A percentile compares a stretch with the other conserved stretches of the same genome.
Conservation (phyloP, 2,113 vertebrate species). For the Mustelus asterias region DNA sequence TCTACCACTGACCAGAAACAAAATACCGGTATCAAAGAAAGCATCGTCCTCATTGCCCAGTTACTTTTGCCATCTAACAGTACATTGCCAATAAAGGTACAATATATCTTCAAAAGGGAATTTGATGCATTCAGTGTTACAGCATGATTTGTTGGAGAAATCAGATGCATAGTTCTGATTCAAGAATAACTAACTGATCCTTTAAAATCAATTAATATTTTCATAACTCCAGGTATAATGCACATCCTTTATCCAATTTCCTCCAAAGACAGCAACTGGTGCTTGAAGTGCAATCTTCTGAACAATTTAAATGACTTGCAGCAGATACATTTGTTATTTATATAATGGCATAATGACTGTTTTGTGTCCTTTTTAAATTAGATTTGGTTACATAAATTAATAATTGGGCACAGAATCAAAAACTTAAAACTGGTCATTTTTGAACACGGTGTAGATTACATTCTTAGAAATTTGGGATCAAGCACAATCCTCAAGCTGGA, state of each 20-base stretch:
- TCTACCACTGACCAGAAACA: not conserved
- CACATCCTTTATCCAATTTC: not conserved
- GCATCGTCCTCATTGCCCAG: not conserved
- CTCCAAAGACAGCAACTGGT: not conserved
- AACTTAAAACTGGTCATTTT: not conserved
- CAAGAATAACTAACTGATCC: not conserved
- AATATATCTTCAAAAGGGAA: not conserved
- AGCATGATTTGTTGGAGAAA: not conserved
- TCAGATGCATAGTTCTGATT: not conserved
- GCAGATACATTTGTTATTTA: not conserved
- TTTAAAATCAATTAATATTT: not conserved
- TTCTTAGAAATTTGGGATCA: not conserved
- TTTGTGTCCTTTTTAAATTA: not conserved
- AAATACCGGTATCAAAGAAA: not conserved
- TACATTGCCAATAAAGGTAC: not conserved
- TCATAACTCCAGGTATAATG: not conserved
- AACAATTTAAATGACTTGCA: not conserved
- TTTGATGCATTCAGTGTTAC: not conserved
- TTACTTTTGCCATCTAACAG: not conserved
- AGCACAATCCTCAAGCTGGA: not conserved
- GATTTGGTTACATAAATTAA: slow-evolving; percentile 11
- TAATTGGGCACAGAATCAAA: not conserved
- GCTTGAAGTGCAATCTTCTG: not conserved
- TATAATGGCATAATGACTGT: not conserved
- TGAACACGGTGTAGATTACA: not conserved